A percentile compares a stretch with the other conserved stretches of the same genome.
phyloP scores from a whole-genome alignment of 2,888 invertebrate species.

The Sphecodes monilicornis region DNA sequence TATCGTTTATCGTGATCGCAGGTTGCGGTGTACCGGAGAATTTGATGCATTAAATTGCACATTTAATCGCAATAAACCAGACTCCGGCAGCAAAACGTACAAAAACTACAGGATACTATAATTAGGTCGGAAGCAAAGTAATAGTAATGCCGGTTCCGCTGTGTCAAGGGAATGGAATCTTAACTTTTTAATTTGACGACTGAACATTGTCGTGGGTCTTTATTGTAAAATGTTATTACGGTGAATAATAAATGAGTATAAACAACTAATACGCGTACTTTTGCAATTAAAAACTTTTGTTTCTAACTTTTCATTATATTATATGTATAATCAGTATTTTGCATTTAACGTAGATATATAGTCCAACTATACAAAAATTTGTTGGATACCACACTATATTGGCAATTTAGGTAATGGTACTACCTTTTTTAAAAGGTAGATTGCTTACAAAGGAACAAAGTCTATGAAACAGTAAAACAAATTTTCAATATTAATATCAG shows the following conservation, averaged over 20 bases:
- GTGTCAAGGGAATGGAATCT: conserved; percentile 7
- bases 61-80: conserved; percentile 39
- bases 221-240: background rate
- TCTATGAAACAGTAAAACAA: too few relatives aligned
- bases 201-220: background rate
- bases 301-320: too few relatives aligned
- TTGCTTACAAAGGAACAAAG: too few relatives aligned
- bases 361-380: too few relatives aligned
- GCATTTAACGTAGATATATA: too few relatives aligned
- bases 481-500: too few relatives aligned
- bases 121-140: conserved; percentile 55
- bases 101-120: conserved; percentile 57
- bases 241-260: background rate
- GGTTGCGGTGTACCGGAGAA: conserved; percentile 45
- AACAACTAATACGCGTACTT: background rate
- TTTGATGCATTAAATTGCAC: conserved; percentile 56
- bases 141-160: conserved; percentile 42
- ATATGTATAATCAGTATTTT: too few relatives aligned
- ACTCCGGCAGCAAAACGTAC: conserved; percentile 34
- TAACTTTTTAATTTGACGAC: background rate
- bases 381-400: too few relatives aligned
- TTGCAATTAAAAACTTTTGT: background rate
- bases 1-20: conserved; percentile 49
- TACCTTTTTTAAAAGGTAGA: too few relatives aligned
- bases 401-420: too few relatives aligned